phyloP scores from a whole-genome alignment of 1,140 invertebrate genomes.

The Drosophila carrolli region DNA sequence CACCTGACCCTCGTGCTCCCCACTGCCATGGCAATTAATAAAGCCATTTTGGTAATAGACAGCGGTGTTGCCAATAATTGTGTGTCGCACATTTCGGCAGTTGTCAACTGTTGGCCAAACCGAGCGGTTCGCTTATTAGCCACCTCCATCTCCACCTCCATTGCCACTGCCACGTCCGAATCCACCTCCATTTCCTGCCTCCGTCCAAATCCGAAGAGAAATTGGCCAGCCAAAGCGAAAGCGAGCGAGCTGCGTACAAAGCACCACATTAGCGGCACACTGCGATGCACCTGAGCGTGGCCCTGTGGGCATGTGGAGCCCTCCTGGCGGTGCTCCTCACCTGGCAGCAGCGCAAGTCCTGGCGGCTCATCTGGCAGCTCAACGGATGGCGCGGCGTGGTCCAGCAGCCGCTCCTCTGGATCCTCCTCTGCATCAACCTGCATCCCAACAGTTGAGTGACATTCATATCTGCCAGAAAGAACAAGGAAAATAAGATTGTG shows the following conservation, averaged over 20 bases:
- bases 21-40: constrained; percentile 27
- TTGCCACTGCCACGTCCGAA: constrained; percentile 1
- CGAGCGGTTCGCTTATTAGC: constrained; percentile 20
- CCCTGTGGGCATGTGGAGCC: constrained; percentile 65
- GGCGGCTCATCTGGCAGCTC: constrained; percentile 80
- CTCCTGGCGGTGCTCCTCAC: constrained; percentile 59
- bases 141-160: neutral
- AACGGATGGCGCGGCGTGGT: constrained; percentile 76
- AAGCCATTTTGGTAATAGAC: constrained; percentile 7
- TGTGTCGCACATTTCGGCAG: constrained; percentile 26
- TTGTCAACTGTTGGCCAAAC: constrained; percentile 27
- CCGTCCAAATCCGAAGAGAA: neutral
- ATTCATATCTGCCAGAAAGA: no score
- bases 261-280: constrained; percentile 16
- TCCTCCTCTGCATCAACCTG: constrained; percentile 69
- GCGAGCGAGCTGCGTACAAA: constrained; percentile 57
- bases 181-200: no score
- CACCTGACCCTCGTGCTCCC: neutral
- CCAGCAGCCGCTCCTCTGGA: constrained; percentile 75
- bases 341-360: constrained; percentile 76
- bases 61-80: constrained; percentile 8
- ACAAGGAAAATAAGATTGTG: no score
- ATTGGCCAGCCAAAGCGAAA: neutral
- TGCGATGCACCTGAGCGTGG: constrained; percentile 59
- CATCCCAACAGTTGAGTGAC: constrained; percentile 71